Evolutionary conservation across 2,113 vertebrate genomes (phyloP).

Genomic region (Serilophus lunatus): DNA sequence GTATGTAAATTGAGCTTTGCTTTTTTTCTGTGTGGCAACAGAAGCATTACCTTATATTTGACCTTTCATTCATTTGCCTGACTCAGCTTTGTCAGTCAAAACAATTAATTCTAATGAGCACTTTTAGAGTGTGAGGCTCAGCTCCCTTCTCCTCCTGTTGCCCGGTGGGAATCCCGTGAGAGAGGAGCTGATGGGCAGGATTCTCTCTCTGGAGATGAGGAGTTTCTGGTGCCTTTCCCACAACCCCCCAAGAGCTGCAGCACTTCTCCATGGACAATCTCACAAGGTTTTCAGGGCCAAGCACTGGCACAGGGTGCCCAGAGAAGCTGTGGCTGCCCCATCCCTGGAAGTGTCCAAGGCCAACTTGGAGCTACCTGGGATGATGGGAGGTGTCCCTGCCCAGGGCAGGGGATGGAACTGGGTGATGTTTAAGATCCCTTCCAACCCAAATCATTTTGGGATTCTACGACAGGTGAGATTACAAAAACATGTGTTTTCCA

Average conservation of each 20-base stretch:
- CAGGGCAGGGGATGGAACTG: background rate
- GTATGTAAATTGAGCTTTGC: slow-evolving; percentile 37
- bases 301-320: background rate
- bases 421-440: background rate
- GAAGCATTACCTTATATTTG: slow-evolving; percentile 30
- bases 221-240: background rate
- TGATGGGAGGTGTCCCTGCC: background rate
- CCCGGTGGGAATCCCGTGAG: background rate
- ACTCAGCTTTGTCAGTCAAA: slow-evolving; percentile 40
- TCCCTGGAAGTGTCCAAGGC: background rate
- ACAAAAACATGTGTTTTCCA: background rate
- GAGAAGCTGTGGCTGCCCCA: background rate
- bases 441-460: background rate
- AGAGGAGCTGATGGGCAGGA: background rate
- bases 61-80: slow-evolving; percentile 52
- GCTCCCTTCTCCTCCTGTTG: background rate
- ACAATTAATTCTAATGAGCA: background rate
- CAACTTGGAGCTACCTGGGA: background rate
- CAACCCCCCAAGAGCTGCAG: background rate
- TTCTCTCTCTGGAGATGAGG: background rate
- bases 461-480: background rate
- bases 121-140: background rate
- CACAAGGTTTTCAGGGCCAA: background rate
- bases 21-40: slow-evolving; percentile 11
- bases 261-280: fast-evolving